Percentiles rank a stretch among this genome's conserved stretches.
Conservation (phyloP, 2,888 invertebrate genomes). For the Polymixis flavicincta region DNA sequence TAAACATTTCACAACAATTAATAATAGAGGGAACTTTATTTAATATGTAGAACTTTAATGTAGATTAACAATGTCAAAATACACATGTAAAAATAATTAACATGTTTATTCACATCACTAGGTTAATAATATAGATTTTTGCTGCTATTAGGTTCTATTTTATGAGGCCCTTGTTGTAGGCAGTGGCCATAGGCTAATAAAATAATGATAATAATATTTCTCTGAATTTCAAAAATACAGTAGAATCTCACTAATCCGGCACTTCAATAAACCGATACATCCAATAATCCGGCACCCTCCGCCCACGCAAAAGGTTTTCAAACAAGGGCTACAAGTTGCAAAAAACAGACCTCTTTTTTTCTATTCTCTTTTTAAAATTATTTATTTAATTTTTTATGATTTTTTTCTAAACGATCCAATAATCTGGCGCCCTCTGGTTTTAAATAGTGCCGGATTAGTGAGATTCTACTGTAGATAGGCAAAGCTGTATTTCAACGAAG, state of each 20-base stretch:
- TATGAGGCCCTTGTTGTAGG: not conserved
- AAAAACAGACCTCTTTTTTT: too few species aligned
- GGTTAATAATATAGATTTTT: not conserved
- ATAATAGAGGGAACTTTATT: conserved; percentile 9
- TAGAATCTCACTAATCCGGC: too few species aligned
- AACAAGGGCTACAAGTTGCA: too few species aligned
- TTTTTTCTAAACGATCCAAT: too few species aligned
- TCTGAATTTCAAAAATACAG: not conserved
- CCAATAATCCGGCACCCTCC: too few species aligned
- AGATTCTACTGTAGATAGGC: too few species aligned
- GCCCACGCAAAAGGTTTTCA: too few species aligned
- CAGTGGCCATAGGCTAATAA: not conserved
- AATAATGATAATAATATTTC: not conserved
- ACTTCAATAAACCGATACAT: too few species aligned
- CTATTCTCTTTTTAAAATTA: too few species aligned
- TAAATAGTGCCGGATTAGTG: too few species aligned
- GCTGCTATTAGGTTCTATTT: not conserved
- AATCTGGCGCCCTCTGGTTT: too few species aligned
- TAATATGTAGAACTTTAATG: conserved; percentile 14
- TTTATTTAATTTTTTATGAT: too few species aligned
- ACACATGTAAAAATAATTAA: conserved; percentile 11
- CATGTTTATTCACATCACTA: not conserved
- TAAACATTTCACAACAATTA: conserved; percentile 9
- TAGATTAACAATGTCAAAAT: conserved; percentile 26
- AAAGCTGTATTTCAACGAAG: not conserved